These are phyloP conservation scores for Gonatopus flavifemur DNA, from an alignment of 1,140 invertebrate genomes.

Conservation along the genomic window DNA sequence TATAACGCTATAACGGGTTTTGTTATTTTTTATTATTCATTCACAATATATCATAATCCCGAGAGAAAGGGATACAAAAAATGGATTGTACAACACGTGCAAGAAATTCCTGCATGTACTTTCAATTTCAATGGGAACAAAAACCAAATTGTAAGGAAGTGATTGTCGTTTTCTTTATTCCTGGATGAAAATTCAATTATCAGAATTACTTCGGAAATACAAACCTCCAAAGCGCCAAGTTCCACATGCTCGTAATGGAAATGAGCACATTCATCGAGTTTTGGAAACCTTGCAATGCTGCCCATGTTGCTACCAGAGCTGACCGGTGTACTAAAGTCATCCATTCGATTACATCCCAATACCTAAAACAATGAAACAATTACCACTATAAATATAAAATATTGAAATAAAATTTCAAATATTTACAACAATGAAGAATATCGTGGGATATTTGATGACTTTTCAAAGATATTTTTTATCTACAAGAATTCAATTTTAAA, in stretches of 20 bases:
- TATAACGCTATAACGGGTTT: no score
- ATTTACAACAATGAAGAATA: background rate
- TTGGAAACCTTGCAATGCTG: constrained; percentile 74
- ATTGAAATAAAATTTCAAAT: constrained; percentile 14
- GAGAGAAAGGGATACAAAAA: no score
- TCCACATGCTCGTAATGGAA: constrained; percentile 96
- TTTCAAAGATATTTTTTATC: no score
- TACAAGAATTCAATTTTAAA: no score
- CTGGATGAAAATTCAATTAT: background rate
- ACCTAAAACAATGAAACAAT: constrained; percentile 29
- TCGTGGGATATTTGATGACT: no score
- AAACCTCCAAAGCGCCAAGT: constrained; percentile 74
- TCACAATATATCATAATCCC: no score
- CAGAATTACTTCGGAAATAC: constrained; percentile 33
- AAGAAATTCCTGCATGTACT: no score
- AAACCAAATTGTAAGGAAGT: no score
- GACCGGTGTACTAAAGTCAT: constrained; percentile 46
- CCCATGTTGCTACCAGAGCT: constrained; percentile 50
- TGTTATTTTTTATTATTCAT: no score
- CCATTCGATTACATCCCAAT: constrained; percentile 43
- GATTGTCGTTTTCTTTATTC: no score
- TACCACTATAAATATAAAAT: background rate
- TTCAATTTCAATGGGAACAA: no score
- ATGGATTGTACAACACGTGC: no score
- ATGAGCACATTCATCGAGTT: constrained; percentile 96